A percentile compares a stretch with the other conserved stretches of the same genome.
Conservation (phyloP, 2,888 invertebrate genomes). For the Caenorhabditis wallacei region DNA sequence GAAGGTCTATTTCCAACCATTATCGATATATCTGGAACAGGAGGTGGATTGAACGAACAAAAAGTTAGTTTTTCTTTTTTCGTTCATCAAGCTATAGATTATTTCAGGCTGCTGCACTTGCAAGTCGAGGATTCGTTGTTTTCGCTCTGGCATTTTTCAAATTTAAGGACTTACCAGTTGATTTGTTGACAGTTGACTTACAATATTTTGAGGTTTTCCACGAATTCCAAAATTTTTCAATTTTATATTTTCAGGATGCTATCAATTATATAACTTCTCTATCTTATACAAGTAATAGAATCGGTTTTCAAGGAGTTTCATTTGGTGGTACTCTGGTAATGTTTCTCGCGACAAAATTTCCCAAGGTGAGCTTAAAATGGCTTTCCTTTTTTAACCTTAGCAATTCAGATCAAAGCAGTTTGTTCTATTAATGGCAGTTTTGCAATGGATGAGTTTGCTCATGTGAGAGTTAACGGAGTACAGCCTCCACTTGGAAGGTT, state of each 20-base stretch:
- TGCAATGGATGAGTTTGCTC: slow-evolving; percentile 38
- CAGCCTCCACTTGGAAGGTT: slow-evolving; percentile 32
- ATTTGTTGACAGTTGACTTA: slow-evolving; percentile 32
- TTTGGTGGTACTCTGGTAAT: slow-evolving; percentile 51
- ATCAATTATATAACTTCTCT: slow-evolving; percentile 48
- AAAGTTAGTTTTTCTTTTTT: slow-evolving; percentile 14
- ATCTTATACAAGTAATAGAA: slow-evolving; percentile 26
- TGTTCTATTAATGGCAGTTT: slow-evolving; percentile 58
- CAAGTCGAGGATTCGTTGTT: slow-evolving; percentile 56
- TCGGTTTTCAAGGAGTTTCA: slow-evolving; percentile 62
- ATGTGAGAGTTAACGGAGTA: slow-evolving; percentile 28
- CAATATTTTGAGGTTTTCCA: slow-evolving; percentile 50
- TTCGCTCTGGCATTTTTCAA: slow-evolving; percentile 58
- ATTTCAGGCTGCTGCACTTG: slow-evolving; percentile 55
- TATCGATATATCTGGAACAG: slow-evolving; percentile 66
- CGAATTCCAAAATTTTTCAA: not conserved
- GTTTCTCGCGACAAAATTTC: slow-evolving; percentile 48
- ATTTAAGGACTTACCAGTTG: slow-evolving; percentile 40
- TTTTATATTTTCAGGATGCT: slow-evolving; percentile 39
- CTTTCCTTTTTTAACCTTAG: not conserved
- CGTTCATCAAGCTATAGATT: not conserved
- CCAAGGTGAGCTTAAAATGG: slow-evolving; percentile 18
- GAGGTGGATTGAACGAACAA: slow-evolving; percentile 64
- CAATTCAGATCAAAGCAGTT: slow-evolving; percentile 56
- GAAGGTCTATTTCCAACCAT: slow-evolving; percentile 59